These are phyloP conservation scores for Cranoglanis bouderius DNA, from an alignment of 2,113 vertebrate genomes.

Conservation along the genomic window DNA sequence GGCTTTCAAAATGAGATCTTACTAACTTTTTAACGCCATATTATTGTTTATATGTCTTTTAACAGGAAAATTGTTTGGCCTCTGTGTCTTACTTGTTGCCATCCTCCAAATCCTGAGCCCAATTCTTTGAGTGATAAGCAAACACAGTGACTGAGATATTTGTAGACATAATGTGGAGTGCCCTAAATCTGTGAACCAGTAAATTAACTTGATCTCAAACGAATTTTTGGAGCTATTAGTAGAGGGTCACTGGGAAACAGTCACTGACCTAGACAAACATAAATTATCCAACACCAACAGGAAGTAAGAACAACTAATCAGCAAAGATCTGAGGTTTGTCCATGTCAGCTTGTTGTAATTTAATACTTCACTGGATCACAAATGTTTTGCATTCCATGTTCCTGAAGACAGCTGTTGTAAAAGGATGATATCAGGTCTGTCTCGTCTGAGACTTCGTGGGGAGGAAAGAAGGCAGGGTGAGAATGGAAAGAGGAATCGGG, in stretches of 20 bases:
- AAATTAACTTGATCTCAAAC: slow-evolving; percentile 11
- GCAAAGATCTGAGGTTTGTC: slow-evolving; percentile 5
- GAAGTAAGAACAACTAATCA: slow-evolving; percentile 45
- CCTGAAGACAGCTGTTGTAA: slow-evolving; percentile 55
- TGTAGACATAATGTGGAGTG: slow-evolving; percentile 4
- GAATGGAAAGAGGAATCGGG: slow-evolving; percentile 9
- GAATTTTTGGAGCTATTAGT: neutral
- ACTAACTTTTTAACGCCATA: neutral
- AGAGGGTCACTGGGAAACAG: neutral
- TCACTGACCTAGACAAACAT: neutral
- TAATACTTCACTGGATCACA: slow-evolving; percentile 40
- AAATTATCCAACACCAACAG: slow-evolving; percentile 48
- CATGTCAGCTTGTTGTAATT: slow-evolving; percentile 49
- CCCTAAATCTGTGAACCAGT: neutral
- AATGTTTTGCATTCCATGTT: slow-evolving; percentile 61
- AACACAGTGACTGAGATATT: neutral
- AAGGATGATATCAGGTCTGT: slow-evolving; percentile 65
- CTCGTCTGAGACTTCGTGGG: slow-evolving; percentile 46
- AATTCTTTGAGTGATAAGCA: neutral
- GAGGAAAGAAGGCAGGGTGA: slow-evolving; percentile 20
- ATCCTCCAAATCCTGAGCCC: neutral
- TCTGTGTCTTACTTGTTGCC: neutral
- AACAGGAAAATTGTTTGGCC: neutral
- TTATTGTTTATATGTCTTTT: neutral
- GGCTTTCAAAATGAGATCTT: neutral